A percentile compares a stretch with the other conserved stretches of the same genome.
Conservation (phyloP, 2,113 vertebrate species). For the Lagopus leucura region DNA sequence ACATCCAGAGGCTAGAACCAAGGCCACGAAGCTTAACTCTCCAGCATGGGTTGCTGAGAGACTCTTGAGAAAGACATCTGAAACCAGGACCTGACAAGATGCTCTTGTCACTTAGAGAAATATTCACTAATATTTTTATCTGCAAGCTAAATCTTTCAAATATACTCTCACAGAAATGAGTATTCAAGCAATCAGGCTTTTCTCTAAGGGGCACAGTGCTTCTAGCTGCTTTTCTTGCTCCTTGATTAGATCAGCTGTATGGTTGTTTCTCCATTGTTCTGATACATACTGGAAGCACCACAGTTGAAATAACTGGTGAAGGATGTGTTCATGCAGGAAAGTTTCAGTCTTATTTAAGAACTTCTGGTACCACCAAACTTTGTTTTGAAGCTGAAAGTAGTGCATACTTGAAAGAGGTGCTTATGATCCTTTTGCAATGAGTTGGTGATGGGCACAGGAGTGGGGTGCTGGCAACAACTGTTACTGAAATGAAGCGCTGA, state of each 20-base stretch:
- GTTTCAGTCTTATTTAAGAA: not conserved
- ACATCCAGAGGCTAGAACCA: not conserved
- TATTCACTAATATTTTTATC: not conserved
- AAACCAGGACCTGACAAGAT: not conserved
- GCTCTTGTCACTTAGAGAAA: not conserved
- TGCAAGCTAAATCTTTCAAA: not conserved
- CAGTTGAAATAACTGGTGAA: not conserved
- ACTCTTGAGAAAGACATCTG: not conserved
- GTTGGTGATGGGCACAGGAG: not conserved
- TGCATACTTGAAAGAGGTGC: not conserved
- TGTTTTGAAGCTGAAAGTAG: not conserved
- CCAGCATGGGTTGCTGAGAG: rapidly evolving
- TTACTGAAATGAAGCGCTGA: not conserved
- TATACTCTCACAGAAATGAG: not conserved
- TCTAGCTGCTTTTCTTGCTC: not conserved
- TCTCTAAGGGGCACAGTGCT: not conserved
- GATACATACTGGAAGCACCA: not conserved
- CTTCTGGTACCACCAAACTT: not conserved
- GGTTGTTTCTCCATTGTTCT: not conserved
- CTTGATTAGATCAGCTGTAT: not conserved
- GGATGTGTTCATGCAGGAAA: not conserved
- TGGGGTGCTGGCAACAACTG: not conserved
- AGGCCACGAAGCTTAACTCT: not conserved
- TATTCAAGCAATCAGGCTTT: not conserved
- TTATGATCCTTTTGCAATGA: not conserved